phyloP scores from a whole-genome alignment of 2,797 vertebrate genomes.

The Alauda arvensis region DNA sequence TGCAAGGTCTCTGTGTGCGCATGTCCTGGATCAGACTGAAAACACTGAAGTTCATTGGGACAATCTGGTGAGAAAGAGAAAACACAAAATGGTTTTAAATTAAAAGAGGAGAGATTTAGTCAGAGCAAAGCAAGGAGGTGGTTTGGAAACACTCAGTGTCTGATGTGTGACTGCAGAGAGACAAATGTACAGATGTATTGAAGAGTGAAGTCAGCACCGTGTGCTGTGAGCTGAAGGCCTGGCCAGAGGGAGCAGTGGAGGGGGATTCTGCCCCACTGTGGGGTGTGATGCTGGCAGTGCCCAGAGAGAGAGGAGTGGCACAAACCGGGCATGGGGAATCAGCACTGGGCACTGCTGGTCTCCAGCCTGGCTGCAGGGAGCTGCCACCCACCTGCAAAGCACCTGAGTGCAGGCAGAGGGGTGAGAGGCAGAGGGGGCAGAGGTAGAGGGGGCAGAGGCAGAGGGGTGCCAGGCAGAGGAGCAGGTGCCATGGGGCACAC shows the following conservation, averaged over 20 bases:
- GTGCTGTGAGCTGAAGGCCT: background rate
- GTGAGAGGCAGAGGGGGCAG: background rate
- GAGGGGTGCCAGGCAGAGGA: background rate
- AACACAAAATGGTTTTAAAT: background rate
- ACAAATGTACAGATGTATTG: fast-evolving
- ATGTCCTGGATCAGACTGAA: constrained; percentile 87
- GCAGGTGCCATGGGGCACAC: fast-evolving
- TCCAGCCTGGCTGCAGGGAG: background rate
- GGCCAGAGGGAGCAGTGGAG: background rate
- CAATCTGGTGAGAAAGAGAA: constrained; percentile 72
- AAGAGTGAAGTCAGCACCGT: background rate
- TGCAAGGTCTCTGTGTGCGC: constrained; percentile 90
- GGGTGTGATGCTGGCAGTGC: background rate
- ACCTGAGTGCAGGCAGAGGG: background rate
- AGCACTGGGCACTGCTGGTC: fast-evolving
- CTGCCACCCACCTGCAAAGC: background rate
- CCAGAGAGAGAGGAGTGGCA: background rate
- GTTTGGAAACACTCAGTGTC: background rate
- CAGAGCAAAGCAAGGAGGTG: background rate
- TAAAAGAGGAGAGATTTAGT: background rate
- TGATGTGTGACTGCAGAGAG: background rate
- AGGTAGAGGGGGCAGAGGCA: background rate
- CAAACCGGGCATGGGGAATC: background rate
- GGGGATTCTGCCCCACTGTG: background rate
- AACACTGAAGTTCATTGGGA: constrained; percentile 86